These are phyloP conservation scores for Megaceryle alcyon DNA, from an alignment of 2,797 vertebrate genomes.

Conservation along the genomic window DNA sequence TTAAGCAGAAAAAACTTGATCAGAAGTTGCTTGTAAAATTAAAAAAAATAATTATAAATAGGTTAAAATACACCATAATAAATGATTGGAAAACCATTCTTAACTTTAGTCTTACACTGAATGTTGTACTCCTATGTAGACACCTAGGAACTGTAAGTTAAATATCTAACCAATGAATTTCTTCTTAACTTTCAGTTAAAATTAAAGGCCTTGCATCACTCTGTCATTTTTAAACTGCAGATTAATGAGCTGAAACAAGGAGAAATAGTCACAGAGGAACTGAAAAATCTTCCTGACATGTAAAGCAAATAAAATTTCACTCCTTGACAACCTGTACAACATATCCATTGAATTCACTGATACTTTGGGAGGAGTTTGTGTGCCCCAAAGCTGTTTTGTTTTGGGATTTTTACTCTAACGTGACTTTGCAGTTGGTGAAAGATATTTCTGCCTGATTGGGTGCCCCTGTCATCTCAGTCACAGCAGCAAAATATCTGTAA, in stretches of 20 bases:
- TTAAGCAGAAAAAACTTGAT: neutral
- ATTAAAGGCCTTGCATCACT: neutral
- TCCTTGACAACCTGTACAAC: neutral
- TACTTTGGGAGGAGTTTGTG: neutral
- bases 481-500: neutral
- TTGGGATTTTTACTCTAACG: neutral
- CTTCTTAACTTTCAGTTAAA: neutral
- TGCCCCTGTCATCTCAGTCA: neutral
- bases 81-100: neutral
- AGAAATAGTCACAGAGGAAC: neutral
- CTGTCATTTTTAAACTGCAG: neutral
- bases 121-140: neutral
- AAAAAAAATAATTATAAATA: neutral
- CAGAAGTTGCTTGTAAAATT: neutral
- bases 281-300: neutral
- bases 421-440: neutral
- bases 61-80: neutral
- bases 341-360: neutral
- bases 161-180: neutral
- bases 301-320: neutral
- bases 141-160: neutral
- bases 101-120: neutral
- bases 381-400: neutral
- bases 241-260: neutral
- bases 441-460: neutral